These are phyloP conservation scores for Euzetes globulus DNA, from an alignment of 2,888 invertebrate genomes.

Conservation along the genomic window DNA sequence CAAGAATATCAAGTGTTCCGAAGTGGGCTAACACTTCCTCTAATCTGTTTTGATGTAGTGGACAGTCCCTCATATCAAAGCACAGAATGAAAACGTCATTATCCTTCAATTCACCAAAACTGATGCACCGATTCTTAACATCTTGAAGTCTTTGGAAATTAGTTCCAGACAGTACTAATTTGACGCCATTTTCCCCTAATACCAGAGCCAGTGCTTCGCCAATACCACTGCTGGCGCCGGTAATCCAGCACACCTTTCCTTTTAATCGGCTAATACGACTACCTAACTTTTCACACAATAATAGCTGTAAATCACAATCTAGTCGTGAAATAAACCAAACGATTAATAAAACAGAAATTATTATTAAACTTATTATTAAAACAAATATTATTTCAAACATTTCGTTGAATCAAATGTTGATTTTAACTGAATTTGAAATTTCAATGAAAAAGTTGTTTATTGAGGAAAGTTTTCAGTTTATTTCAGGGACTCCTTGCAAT, in stretches of 20 bases:
- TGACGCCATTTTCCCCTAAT: slow-evolving; percentile 59
- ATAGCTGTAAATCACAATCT: slow-evolving; percentile 39
- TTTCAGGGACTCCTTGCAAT: no score
- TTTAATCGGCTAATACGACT: slow-evolving; percentile 45
- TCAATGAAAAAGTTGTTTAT: no score
- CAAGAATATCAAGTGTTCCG: slow-evolving; percentile 58
- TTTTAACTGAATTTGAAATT: no score
- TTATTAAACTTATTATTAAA: no score
- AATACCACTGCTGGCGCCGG: slow-evolving; percentile 72
- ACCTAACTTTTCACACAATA: slow-evolving; percentile 36
- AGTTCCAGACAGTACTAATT: slow-evolving; percentile 61
- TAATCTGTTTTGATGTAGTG: slow-evolving; percentile 44
- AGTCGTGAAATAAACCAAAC: slow-evolving; percentile 29
- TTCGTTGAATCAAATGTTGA: not conserved
- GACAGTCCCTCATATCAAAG: slow-evolving; percentile 42
- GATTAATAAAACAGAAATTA: not conserved
- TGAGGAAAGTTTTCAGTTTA: no score
- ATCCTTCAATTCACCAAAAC: slow-evolving; percentile 45
- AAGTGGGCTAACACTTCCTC: slow-evolving; percentile 46
- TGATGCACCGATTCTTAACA: slow-evolving; percentile 60
- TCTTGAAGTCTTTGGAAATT: slow-evolving; percentile 57
- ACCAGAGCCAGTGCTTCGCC: slow-evolving; percentile 64
- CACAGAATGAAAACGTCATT: slow-evolving; percentile 38
- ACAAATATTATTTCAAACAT: no score
- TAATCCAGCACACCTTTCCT: slow-evolving; percentile 72